Evolutionary conservation across 2,113 vertebrate genomes (phyloP).

Genomic region (Odobenus rosmarus): DNA sequence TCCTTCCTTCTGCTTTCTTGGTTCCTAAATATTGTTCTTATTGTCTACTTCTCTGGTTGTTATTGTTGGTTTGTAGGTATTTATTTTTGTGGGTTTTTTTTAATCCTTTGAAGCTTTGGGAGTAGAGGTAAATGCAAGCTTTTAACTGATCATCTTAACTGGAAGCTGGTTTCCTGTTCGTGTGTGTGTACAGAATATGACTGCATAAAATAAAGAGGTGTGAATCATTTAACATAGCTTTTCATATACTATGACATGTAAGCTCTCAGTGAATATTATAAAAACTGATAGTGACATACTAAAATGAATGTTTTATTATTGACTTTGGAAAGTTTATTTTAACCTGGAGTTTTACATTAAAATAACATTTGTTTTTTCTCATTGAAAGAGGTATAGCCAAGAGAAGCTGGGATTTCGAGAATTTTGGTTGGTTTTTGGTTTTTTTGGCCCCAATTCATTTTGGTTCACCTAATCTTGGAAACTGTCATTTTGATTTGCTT

Average conservation of each 20-base stretch:
- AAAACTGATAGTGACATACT: not conserved
- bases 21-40: not conserved
- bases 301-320: not conserved
- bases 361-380: not conserved
- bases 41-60: not conserved
- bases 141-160: not conserved
- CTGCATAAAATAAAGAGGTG: not conserved
- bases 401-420: not conserved
- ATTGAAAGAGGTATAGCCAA: not conserved
- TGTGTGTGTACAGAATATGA: not conserved
- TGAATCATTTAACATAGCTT: not conserved
- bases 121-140: not conserved
- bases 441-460: not conserved
- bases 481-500: not conserved
- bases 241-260: not conserved
- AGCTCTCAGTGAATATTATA: not conserved
- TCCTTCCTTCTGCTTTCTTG: not conserved
- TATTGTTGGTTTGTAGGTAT: not conserved
- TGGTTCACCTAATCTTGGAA: slow-evolving; percentile 24
- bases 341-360: not conserved
- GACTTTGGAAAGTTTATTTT: not conserved
- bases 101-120: not conserved
- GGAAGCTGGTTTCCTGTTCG: not conserved
- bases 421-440: not conserved
- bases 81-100: not conserved